These are phyloP conservation scores for Hypercompe scribonia DNA, from an alignment of 2,888 invertebrate genomes.

Conservation along the genomic window DNA sequence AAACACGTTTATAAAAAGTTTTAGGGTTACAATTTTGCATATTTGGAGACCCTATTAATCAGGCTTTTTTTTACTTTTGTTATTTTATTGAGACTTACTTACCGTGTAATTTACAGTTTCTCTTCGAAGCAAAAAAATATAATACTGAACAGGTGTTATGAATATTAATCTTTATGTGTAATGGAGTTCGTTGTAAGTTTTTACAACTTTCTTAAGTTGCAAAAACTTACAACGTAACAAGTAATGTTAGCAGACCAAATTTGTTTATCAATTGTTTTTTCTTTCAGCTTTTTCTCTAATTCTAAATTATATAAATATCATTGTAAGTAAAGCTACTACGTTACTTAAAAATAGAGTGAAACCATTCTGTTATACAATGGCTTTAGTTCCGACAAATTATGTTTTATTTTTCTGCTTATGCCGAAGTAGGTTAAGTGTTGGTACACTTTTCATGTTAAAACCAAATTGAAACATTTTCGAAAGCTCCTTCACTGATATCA, in stretches of 20 bases:
- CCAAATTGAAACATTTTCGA: not conserved
- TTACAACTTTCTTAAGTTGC: not conserved
- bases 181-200: constrained; percentile 10
- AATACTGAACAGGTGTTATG: constrained; percentile 30
- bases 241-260: not conserved
- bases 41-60: constrained; percentile 48
- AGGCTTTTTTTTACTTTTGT: constrained; percentile 36
- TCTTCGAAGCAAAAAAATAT: constrained; percentile 29
- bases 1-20: constrained; percentile 36
- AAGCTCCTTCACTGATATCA: constrained; percentile 22
- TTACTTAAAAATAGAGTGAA: not conserved
- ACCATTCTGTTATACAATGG: not conserved
- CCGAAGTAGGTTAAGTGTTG: not conserved
- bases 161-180: constrained; percentile 14
- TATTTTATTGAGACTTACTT: constrained; percentile 54
- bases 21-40: constrained; percentile 51
- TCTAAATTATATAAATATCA: too few relatives aligned
- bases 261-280: not conserved
- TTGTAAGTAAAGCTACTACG: not conserved
- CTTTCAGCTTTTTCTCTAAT: not conserved
- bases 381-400: not conserved
- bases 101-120: constrained; percentile 73
- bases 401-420: not conserved
- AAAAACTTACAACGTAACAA: too few relatives aligned
- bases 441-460: not conserved